Percentiles rank a stretch among this genome's conserved stretches.
Conservation (phyloP, 2,888 invertebrate genomes). For the Sabatieria punctata region DNA sequence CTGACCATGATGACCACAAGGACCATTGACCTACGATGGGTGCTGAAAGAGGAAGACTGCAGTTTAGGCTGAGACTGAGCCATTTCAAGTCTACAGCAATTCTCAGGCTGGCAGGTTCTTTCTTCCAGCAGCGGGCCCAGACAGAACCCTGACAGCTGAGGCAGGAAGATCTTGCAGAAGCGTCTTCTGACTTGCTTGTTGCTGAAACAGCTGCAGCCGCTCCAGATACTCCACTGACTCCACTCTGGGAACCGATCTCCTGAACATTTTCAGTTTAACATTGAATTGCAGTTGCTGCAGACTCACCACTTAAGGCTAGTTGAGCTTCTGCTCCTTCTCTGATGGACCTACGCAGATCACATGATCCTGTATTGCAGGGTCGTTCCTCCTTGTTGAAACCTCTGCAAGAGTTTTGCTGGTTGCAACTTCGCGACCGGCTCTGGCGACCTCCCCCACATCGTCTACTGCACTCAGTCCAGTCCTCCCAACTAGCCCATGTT, state of each 20-base stretch:
- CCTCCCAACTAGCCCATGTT: too few species aligned
- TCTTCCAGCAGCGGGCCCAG: constrained; percentile 23
- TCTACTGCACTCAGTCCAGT: too few species aligned
- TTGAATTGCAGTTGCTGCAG: constrained; percentile 14
- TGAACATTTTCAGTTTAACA: background rate
- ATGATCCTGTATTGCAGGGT: too few species aligned
- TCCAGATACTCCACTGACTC: constrained; percentile 25
- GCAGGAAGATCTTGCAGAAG: constrained; percentile 23
- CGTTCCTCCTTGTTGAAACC: too few species aligned
- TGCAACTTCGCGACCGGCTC: too few species aligned
- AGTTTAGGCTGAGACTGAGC: background rate
- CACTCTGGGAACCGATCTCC: constrained; percentile 11
- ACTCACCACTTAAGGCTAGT: too few species aligned
- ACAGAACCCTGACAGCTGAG: constrained; percentile 25
- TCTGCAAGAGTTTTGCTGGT: too few species aligned
- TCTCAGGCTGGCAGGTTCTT: constrained; percentile 16
- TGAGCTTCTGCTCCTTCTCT: too few species aligned
- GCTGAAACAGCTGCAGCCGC: constrained; percentile 26
- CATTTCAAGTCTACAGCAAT: constrained; percentile 10
- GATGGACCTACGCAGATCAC: too few species aligned
- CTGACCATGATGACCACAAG: constrained; percentile 24
- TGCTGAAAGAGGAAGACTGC: constrained; percentile 2
- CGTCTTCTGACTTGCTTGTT: constrained; percentile 23
- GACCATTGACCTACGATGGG: constrained; percentile 22
- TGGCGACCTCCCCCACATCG: too few species aligned